These are phyloP conservation scores for Hecatera dysodea DNA, from an alignment of 2,888 invertebrate species.

Conservation along the genomic window DNA sequence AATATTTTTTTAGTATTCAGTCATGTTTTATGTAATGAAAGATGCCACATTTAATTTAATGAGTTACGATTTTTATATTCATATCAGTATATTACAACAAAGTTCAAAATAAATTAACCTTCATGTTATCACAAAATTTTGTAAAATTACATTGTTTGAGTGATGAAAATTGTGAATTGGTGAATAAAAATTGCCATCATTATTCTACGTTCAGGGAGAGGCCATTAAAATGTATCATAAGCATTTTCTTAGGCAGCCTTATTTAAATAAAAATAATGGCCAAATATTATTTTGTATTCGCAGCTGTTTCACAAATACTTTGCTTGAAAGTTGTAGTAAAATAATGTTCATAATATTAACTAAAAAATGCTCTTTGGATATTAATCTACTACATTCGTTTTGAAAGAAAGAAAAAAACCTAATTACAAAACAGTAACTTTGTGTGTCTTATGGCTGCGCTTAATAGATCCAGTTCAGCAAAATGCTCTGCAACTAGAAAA, in stretches of 20 bases:
- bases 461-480: too few species aligned
- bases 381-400: background rate
- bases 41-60: too few species aligned
- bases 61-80: too few species aligned
- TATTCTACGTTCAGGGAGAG: background rate
- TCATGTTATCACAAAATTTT: background rate
- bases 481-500: too few species aligned
- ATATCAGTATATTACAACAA: background rate
- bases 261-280: background rate
- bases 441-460: too few species aligned
- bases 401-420: too few species aligned
- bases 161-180: too few species aligned
- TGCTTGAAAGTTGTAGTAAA: background rate
- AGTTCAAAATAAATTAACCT: background rate
- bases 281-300: background rate
- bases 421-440: too few species aligned
- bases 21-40: too few species aligned
- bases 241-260: background rate
- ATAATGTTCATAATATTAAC: background rate
- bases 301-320: background rate
- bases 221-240: slow-evolving; percentile 10
- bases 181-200: background rate
- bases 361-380: background rate
- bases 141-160: background rate
- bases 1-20: too few species aligned